Evolutionary conservation across 2,797 vertebrate species (phyloP), one percentile per base, ranked within the genome.

Genomic region (Poeciliopsis presidionis): DNA sequence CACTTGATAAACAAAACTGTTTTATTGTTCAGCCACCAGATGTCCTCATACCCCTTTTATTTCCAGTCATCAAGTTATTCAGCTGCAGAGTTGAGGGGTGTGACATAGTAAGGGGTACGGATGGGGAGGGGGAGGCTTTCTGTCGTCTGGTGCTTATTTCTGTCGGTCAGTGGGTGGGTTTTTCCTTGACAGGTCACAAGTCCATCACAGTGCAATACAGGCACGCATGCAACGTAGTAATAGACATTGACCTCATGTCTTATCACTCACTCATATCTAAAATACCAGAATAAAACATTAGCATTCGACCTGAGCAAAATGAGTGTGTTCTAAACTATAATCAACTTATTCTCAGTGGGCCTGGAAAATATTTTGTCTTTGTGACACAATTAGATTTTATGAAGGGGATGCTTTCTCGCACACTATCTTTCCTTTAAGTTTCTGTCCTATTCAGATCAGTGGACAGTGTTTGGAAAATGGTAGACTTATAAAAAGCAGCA

Each of bases 21-120:
- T 5, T 59, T 16, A 14, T 28, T 39, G 7, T 79, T 86, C 59
- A 82, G 67, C 91, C 93, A 91, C 78, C 82, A 94, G 93, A 86
- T 92, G 93, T 92, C 92, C 80, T 86, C 86, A 49, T 77, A 51
- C 33, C 55, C 47, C 70, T 43, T 74, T 7, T 14, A 86, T 87
- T 41, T 80, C 43, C 20, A 36, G 12, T 22, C 28, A 72, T 22
- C 8, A 61, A 25, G 6, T 8, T 12, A n/a, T 16, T 70, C 2
- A 11, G 12, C n/a, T 43, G 39, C 39, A 6, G 22, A 25, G 65
- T 43, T 43, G 22, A 5, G 22, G 5, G 22, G 11, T 1, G 22
- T 22, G 65, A 20, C 20, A 51, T 53, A 53, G 2, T 53, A 20
- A 53, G 49, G 63, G 55, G n/a, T 12, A 28, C 0, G 11, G 39